A percentile compares a stretch with the other conserved stretches of the same genome.
phyloP scores from a whole-genome alignment of 1,140 invertebrate genomes.

The Heliothis virescens region DNA sequence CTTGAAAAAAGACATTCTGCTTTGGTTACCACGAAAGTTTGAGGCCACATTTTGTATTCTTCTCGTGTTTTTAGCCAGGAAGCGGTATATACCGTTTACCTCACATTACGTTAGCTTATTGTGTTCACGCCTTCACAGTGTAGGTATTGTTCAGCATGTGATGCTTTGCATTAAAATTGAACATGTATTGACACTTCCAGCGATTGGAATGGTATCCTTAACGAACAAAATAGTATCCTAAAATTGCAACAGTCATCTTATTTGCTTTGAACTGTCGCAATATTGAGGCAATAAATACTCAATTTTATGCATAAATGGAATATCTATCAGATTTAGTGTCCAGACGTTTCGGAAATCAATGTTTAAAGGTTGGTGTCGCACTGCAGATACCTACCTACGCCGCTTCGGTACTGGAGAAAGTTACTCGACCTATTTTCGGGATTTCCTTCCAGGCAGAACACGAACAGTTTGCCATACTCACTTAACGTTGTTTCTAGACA shows the following conservation, averaged over 20 bases:
- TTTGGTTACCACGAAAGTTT: conserved; percentile 53
- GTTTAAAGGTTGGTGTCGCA: conserved; percentile 76
- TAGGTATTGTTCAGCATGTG: conserved; percentile 66
- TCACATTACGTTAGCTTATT: conserved; percentile 77
- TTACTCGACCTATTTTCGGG: conserved; percentile 63
- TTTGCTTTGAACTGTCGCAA: too few species aligned
- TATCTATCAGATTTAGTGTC: background rate
- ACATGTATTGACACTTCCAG: conserved; percentile 42
- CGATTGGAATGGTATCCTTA: conserved; percentile 4
- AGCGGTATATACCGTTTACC: conserved; percentile 75
- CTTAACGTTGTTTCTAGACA: background rate
- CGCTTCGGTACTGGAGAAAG: conserved; percentile 65
- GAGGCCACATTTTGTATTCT: conserved; percentile 72
- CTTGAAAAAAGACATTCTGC: conserved; percentile 24
- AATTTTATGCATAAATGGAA: too few species aligned
- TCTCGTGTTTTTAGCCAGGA: conserved; percentile 65
- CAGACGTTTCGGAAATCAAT: conserved; percentile 75
- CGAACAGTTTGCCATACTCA: background rate
- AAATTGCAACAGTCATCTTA: too few species aligned
- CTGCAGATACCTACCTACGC: conserved; percentile 76
- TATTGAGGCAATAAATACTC: too few species aligned
- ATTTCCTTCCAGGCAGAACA: conserved; percentile 44
- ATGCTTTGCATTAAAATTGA: conserved; percentile 70
- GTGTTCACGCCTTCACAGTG: conserved; percentile 63
- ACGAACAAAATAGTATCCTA: background rate